A percentile compares a stretch with the other conserved stretches of the same genome.
These are phyloP conservation scores for Hirundichthys speculiger DNA, from an alignment of 2,113 vertebrate species.

Conservation along the genomic window DNA sequence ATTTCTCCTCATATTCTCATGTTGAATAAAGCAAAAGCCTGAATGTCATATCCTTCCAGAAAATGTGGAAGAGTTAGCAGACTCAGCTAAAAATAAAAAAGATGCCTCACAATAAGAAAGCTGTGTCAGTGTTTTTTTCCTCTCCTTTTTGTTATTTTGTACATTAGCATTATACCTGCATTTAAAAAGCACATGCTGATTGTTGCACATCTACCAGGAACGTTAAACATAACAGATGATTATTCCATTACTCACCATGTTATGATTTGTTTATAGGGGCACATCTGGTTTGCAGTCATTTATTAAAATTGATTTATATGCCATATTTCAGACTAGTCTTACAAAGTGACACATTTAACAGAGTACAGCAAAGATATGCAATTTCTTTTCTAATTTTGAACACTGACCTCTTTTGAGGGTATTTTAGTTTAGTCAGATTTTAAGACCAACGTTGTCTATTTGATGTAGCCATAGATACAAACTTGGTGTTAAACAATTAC, in stretches of 20 bases:
- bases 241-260: conserved; percentile 51
- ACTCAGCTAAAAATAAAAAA: conserved; percentile 35
- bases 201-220: conserved; percentile 64
- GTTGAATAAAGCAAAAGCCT: conserved; percentile 64
- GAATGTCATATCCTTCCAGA: conserved; percentile 53
- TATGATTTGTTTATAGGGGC: conserved; percentile 43
- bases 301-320: conserved; percentile 31
- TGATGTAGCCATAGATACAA: too few relatives aligned
- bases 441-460: too few relatives aligned
- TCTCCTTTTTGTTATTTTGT: conserved; percentile 43
- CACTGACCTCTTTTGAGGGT: too few relatives aligned
- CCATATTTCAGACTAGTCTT: conserved; percentile 53
- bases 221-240: conserved; percentile 61
- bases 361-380: conserved; percentile 4
- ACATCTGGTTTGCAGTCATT: conserved; percentile 44
- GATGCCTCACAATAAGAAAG: conserved; percentile 45
- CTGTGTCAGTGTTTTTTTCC: conserved; percentile 22
- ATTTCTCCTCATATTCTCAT: conserved; percentile 22
- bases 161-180: conserved; percentile 49
- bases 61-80: conserved; percentile 55
- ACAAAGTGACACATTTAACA: too few relatives aligned
- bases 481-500: too few relatives aligned
- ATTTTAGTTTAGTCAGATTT: too few relatives aligned
- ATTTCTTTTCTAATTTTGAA: too few relatives aligned
- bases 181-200: conserved; percentile 74